Conservation (phyloP, 2,888 invertebrate species). For the Lamproptera curius region DNA sequence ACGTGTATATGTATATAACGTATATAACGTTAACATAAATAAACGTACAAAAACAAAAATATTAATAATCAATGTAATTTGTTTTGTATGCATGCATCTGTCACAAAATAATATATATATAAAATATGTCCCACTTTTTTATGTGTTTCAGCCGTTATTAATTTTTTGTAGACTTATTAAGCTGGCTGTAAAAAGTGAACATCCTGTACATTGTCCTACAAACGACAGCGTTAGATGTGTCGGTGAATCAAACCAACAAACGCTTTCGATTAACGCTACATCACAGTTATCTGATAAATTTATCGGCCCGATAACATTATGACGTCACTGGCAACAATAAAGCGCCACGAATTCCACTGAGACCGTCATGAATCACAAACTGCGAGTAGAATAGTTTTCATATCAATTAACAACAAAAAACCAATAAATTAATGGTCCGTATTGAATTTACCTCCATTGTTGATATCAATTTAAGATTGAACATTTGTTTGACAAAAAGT, state of each 20-base stretch:
- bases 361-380: conserved; percentile 29
- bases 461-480: too few relatives aligned
- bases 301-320: conserved; percentile 38
- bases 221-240: conserved; percentile 9
- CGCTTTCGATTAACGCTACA: conserved; percentile 68
- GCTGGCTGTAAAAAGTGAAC: neutral
- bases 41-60: too few relatives aligned
- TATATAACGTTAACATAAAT: too few relatives aligned
- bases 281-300: conserved; percentile 59
- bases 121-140: neutral
- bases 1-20: too few relatives aligned
- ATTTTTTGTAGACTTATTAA: neutral
- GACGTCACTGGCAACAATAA: conserved; percentile 48
- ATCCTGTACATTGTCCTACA: conserved; percentile 7
- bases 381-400: too few relatives aligned
- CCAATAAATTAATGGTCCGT: too few relatives aligned
- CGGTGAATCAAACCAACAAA: conserved; percentile 35
- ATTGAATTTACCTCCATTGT: too few relatives aligned
- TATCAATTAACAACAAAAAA: too few relatives aligned
- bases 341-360: conserved; percentile 32
- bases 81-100: too few relatives aligned
- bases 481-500: too few relatives aligned
- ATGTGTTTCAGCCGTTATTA: neutral
- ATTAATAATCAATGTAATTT: too few relatives aligned
- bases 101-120: neutral